Evolutionary conservation across 1,140 invertebrate genomes (phyloP).

Genomic region (Monochamus saltuarius): DNA sequence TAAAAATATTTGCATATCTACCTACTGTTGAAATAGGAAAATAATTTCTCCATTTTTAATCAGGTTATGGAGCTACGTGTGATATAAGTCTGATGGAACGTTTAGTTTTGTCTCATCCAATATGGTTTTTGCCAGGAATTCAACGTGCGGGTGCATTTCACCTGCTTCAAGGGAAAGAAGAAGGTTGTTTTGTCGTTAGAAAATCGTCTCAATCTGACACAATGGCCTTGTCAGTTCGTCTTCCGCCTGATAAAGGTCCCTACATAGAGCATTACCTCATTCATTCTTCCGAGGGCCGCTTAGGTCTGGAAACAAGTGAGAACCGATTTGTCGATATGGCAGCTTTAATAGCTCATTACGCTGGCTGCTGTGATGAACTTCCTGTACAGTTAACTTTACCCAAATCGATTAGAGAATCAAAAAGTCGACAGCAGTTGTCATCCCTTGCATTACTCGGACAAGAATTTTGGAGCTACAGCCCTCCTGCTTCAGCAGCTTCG

Average conservation of each 20-base stretch:
- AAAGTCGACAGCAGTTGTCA: slow-evolving; percentile 84
- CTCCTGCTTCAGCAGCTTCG: slow-evolving; percentile 52
- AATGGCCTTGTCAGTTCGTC: slow-evolving; percentile 90
- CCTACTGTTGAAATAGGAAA: too few relatives aligned
- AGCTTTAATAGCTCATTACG: slow-evolving; percentile 88
- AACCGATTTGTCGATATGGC: slow-evolving; percentile 91
- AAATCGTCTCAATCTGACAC: slow-evolving; percentile 90
- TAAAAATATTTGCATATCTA: too few relatives aligned
- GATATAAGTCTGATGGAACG: slow-evolving; percentile 84
- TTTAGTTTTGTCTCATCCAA: slow-evolving; percentile 85
- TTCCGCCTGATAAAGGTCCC: slow-evolving; percentile 81
- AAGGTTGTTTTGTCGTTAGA: slow-evolving; percentile 90
- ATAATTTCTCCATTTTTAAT: neutral
- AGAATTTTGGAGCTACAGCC: slow-evolving; percentile 72
- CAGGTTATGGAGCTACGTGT: slow-evolving; percentile 59
- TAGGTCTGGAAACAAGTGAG: slow-evolving; percentile 89
- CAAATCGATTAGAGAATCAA: slow-evolving; percentile 77
- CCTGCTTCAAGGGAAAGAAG: slow-evolving; percentile 88
- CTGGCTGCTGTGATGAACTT: slow-evolving; percentile 90
- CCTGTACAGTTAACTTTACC: slow-evolving; percentile 88
- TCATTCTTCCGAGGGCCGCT: slow-evolving; percentile 74
- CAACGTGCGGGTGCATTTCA: slow-evolving; percentile 90
- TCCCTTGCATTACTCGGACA: slow-evolving; percentile 89
- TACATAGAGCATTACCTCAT: slow-evolving; percentile 96
- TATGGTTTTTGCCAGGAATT: slow-evolving; percentile 94